These are phyloP conservation scores for Latrodectus geometricus DNA, from an alignment of 1,140 invertebrate genomes.

Conservation along the genomic window DNA sequence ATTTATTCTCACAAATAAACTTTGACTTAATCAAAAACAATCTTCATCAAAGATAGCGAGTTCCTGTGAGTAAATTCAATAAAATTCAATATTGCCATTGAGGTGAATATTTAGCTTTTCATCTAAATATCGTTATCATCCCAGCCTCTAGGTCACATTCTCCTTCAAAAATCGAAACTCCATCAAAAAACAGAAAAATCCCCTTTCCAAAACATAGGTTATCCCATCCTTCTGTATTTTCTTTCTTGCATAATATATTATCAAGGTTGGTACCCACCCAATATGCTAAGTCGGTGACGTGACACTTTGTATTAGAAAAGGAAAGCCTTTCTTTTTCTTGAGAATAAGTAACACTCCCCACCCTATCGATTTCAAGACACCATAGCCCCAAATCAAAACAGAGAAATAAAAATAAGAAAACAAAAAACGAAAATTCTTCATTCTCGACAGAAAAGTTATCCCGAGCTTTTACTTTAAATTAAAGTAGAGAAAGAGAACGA, in stretches of 20 bases:
- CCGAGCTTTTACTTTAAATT: slow-evolving; percentile 53
- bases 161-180: no score
- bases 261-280: slow-evolving; percentile 35
- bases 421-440: slow-evolving; percentile 5
- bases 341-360: slow-evolving; percentile 34
- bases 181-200: not conserved
- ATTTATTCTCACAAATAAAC: no score
- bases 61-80: no score
- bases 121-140: no score
- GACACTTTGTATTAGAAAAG: slow-evolving; percentile 27
- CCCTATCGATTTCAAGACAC: slow-evolving; percentile 34
- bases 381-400: slow-evolving; percentile 37
- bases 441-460: slow-evolving; percentile 37
- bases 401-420: slow-evolving; percentile 24
- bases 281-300: slow-evolving; percentile 47
- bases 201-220: slow-evolving; percentile 11
- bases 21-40: no score
- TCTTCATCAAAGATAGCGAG: no score
- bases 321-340: slow-evolving; percentile 8
- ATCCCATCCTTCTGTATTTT: slow-evolving; percentile 30
- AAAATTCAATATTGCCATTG: no score
- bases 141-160: no score
- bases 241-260: slow-evolving; percentile 34
- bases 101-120: no score
- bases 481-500: slow-evolving; percentile 12